Conservation (phyloP, 2,113 vertebrate species). For the Emberiza fucata region DNA sequence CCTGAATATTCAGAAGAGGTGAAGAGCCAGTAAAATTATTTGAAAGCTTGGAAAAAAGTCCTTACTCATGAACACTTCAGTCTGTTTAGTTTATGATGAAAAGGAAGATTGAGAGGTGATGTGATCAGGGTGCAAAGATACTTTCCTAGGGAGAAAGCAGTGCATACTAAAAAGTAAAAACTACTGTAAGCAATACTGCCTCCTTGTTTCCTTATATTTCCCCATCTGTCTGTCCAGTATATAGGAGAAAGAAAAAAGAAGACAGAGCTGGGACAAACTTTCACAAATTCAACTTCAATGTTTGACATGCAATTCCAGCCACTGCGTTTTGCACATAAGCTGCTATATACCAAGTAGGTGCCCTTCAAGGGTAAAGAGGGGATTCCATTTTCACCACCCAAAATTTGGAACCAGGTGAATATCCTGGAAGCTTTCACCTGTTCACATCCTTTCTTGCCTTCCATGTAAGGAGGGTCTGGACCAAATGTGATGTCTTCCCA, state of each 20-base stretch:
- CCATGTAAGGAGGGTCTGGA: neutral
- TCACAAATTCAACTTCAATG: neutral
- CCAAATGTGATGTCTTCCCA: neutral
- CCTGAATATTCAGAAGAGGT: neutral
- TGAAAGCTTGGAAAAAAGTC: neutral
- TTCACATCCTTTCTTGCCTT: neutral
- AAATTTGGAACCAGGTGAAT: neutral
- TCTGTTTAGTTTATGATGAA: neutral
- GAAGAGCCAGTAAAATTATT: neutral
- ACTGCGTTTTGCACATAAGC: neutral
- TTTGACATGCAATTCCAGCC: neutral
- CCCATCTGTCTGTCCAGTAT: neutral
- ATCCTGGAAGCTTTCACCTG: neutral
- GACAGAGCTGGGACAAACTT: neutral
- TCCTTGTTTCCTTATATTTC: neutral
- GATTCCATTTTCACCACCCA: neutral
- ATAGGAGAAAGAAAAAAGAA: neutral
- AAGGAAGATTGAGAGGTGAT: neutral
- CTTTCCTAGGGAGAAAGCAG: neutral
- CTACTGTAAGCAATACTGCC: neutral
- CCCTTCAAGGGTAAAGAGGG: neutral
- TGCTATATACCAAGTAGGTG: neutral
- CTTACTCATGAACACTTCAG: neutral
- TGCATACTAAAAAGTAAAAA: neutral
- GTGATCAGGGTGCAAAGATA: neutral